Evolutionary conservation across 1,140 invertebrate genomes (phyloP).

Genomic region (Brachionus asplanchnoidis): DNA sequence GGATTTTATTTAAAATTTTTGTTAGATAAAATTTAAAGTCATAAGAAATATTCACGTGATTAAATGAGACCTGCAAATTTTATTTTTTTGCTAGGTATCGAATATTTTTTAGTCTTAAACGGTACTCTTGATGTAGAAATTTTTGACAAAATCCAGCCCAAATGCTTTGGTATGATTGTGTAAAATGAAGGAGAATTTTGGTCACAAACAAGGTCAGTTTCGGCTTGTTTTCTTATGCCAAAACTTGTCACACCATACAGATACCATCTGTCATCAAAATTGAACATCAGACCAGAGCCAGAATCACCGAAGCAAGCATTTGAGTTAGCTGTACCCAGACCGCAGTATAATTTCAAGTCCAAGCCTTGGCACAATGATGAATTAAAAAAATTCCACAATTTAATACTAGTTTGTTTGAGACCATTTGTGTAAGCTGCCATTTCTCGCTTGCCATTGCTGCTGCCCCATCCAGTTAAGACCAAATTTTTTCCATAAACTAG

Average conservation of each 20-base stretch:
- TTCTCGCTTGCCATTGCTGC: background rate
- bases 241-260: background rate
- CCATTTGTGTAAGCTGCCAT: background rate
- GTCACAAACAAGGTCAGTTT: background rate
- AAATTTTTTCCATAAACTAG: background rate
- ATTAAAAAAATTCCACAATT: background rate
- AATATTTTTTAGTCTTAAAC: background rate
- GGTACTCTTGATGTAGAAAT: background rate
- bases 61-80: background rate
- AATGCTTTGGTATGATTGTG: background rate
- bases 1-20: background rate
- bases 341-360: background rate
- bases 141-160: background rate
- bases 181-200: background rate
- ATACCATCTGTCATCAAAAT: conserved; percentile 12
- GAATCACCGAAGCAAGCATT: conserved; percentile 15
- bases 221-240: background rate
- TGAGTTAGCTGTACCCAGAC: background rate
- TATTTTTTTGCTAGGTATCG: background rate
- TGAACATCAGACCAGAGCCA: background rate
- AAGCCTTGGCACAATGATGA: background rate
- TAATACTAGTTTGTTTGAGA: background rate
- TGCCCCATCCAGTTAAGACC: background rate
- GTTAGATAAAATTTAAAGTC: background rate
- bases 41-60: background rate